Evolutionary conservation across 2,797 vertebrate species (phyloP).

Genomic region (Prunella strophiata): DNA sequence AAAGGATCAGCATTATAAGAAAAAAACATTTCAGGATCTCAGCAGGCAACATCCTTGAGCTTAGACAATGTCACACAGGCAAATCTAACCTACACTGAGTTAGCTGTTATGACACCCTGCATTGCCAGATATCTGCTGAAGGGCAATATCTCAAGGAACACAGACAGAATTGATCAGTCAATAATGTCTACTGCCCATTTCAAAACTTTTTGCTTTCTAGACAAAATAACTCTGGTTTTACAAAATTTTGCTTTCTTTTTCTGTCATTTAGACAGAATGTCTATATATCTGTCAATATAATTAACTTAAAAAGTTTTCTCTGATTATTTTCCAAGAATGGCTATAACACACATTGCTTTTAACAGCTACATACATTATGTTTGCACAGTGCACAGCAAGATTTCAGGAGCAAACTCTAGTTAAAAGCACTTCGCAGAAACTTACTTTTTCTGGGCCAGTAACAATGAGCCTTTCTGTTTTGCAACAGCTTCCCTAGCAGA

Average conservation of each 20-base stretch:
- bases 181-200: not conserved
- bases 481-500: not conserved
- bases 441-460: not conserved
- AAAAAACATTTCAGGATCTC: not conserved
- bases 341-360: not conserved
- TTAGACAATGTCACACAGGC: not conserved
- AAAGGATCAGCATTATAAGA: not conserved
- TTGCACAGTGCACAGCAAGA: not conserved
- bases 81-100: not conserved
- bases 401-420: not conserved
- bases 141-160: not conserved
- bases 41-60: not conserved
- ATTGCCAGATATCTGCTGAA: not conserved
- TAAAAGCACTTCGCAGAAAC: not conserved
- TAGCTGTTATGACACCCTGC: not conserved
- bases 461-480: not conserved
- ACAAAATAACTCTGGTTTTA: not conserved
- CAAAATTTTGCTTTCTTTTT: not conserved
- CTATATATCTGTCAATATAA: not conserved
- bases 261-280: not conserved
- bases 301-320: not conserved
- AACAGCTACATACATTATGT: not conserved
- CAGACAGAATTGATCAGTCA: not conserved
- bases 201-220: not conserved
- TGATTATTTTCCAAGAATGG: not conserved